Conservation (phyloP, 2,113 vertebrate species). For the Larimichthys crocea region DNA sequence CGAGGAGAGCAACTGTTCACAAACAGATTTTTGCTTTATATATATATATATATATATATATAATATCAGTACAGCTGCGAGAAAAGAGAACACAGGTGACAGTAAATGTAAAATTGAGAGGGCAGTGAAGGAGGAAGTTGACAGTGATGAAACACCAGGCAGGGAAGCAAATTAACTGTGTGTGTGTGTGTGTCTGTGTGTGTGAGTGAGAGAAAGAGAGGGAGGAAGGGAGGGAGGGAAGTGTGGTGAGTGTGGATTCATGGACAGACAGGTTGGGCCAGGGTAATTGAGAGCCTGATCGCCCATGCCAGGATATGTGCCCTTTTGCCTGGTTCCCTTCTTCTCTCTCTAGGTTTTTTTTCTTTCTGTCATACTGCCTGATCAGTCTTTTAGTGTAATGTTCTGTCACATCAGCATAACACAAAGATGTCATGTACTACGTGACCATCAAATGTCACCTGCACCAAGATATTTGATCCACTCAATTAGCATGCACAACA, state of each 20-base stretch:
- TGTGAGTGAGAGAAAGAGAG: neutral
- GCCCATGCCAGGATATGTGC: slow-evolving; percentile 54
- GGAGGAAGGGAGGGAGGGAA: neutral
- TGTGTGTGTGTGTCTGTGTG: neutral
- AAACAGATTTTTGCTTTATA: neutral
- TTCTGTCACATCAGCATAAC: slow-evolving; percentile 17
- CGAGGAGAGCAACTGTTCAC: neutral
- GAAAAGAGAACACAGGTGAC: slow-evolving; percentile 50
- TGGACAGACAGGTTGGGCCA: slow-evolving; percentile 60
- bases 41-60: neutral
- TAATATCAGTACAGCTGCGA: slow-evolving; percentile 21
- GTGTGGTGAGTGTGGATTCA: slow-evolving; percentile 34
- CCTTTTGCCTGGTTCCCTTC: slow-evolving; percentile 26
- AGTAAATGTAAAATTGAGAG: slow-evolving; percentile 60
- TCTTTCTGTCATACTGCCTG: slow-evolving; percentile 13
- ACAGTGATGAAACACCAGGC: slow-evolving; percentile 80
- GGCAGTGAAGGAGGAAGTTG: slow-evolving; percentile 72
- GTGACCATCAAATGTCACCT: slow-evolving; percentile 2
- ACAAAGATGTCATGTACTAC: slow-evolving; percentile 1
- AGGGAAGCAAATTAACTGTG: slow-evolving; percentile 68
- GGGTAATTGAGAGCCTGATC: slow-evolving; percentile 73
- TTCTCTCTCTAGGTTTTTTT: slow-evolving; percentile 16
- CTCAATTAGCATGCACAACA: slow-evolving; percentile 20
- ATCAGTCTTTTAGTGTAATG: slow-evolving; percentile 3
- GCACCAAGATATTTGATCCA: slow-evolving; percentile 27